Conservation (phyloP, 2,113 vertebrate species). For the Neopipo cinnamomea region DNA sequence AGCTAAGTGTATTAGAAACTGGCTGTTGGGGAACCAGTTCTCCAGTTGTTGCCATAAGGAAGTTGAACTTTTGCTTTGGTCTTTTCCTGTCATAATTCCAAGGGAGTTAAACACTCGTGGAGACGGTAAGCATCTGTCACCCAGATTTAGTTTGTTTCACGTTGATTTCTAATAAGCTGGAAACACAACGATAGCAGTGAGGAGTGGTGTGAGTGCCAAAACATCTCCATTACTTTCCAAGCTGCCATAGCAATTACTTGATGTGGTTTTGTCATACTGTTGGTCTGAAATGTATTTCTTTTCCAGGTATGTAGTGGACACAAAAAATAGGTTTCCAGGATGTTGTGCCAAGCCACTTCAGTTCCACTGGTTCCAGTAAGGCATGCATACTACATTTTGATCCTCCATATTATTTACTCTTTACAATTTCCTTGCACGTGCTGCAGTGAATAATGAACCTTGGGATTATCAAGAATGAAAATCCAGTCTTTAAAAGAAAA, state of each 20-base stretch:
- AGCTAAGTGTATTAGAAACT: neutral
- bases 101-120: neutral
- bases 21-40: neutral
- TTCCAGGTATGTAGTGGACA: neutral
- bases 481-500: neutral
- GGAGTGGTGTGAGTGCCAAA: neutral
- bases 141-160: neutral
- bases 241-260: neutral
- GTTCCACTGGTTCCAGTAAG: neutral
- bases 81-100: neutral
- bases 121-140: neutral
- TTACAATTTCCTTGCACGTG: neutral
- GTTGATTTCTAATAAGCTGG: slow-evolving; percentile 9
- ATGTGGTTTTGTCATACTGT: neutral
- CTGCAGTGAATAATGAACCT: neutral
- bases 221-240: neutral
- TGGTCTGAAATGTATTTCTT: neutral
- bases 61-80: neutral
- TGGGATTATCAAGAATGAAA: neutral
- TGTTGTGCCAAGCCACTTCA: neutral
- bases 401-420: neutral
- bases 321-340: neutral
- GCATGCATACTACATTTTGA: neutral
- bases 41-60: neutral
- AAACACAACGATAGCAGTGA: neutral